A percentile compares a stretch with the other conserved stretches of the same genome.
Evolutionary conservation across 1,140 invertebrate species (phyloP).

Genomic region (Sarcophaga peregrina): DNA sequence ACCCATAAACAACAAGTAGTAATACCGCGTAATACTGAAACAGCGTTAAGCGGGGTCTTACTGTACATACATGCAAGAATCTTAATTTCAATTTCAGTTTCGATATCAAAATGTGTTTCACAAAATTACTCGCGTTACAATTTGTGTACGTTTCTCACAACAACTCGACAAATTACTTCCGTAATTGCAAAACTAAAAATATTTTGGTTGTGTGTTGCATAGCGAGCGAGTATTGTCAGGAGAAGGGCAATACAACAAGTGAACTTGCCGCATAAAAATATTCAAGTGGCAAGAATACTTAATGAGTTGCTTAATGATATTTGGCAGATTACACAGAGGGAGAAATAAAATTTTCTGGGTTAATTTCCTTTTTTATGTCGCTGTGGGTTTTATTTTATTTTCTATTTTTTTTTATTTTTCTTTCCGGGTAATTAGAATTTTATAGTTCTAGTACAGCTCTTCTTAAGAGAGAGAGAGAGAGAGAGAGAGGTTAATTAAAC

Average conservation of each 20-base stretch:
- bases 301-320: not conserved
- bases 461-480: not conserved
- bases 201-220: not conserved
- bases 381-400: not conserved
- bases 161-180: slow-evolving; percentile 12
- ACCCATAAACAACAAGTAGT: too few relatives aligned
- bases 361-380: not conserved
- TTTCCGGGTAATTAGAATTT: not conserved
- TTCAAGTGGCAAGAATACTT: not conserved
- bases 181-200: not conserved
- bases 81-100: slow-evolving; percentile 30
- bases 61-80: not conserved
- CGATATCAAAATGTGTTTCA: slow-evolving; percentile 17
- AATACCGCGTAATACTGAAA: too few relatives aligned
- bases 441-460: not conserved
- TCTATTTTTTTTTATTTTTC: not conserved
- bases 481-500: too few relatives aligned
- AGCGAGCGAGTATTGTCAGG: not conserved
- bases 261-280: not conserved
- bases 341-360: not conserved
- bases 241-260: not conserved
- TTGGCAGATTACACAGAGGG: not conserved
- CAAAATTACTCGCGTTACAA: not conserved
- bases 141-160: not conserved
- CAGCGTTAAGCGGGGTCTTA: too few relatives aligned